Conservation (phyloP, 2,113 vertebrate species). For the Microcebus griseorufus region DNA sequence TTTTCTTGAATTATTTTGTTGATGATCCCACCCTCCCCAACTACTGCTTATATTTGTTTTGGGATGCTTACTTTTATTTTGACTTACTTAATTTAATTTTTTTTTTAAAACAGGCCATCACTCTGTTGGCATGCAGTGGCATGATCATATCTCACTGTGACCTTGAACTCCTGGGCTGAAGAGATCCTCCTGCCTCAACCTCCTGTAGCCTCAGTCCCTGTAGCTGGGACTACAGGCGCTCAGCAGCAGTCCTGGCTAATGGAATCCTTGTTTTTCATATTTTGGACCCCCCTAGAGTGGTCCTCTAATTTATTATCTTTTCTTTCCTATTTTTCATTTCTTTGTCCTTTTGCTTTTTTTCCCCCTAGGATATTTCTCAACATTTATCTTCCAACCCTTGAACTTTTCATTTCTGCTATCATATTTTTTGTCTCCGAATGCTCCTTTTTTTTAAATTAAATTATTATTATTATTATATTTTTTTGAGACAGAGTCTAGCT, state of each 20-base stretch:
- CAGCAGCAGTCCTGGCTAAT: background rate
- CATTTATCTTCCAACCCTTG: too few relatives aligned
- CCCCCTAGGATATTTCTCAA: too few relatives aligned
- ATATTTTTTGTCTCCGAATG: too few relatives aligned
- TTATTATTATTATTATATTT: too few relatives aligned
- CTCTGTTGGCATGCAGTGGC: too few relatives aligned
- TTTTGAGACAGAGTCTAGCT: too few relatives aligned
- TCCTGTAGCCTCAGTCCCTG: background rate
- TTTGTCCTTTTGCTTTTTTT: background rate
- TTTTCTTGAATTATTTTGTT: conserved; percentile 25
- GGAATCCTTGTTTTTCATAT: background rate
- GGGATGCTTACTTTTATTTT: background rate
- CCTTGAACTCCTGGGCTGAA: background rate
- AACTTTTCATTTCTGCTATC: too few relatives aligned
- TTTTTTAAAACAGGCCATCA: too few relatives aligned
- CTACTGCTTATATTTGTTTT: background rate
- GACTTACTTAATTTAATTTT: too few relatives aligned
- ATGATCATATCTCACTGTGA: too few relatives aligned
- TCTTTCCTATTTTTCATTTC: background rate
- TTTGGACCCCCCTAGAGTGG: background rate
- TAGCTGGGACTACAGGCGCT: background rate
- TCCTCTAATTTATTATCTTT: conserved; percentile 18
- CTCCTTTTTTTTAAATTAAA: too few relatives aligned
- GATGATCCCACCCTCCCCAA: background rate
- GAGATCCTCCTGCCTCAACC: background rate